Evolutionary conservation across 2,888 invertebrate genomes (phyloP).

Genomic region (Idaea dimidiata): DNA sequence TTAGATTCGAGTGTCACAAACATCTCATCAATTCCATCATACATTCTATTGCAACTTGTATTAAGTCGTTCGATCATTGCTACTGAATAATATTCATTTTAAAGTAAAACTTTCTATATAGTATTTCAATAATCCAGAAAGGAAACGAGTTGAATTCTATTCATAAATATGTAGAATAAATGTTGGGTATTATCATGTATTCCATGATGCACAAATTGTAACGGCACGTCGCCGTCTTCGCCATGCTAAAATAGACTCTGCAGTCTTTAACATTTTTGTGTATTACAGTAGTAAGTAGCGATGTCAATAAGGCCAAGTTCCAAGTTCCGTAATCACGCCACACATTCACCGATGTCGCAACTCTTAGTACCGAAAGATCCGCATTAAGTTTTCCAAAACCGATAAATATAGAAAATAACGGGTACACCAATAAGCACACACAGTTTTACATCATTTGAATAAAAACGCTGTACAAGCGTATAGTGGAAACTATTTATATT

Average conservation of each 20-base stretch:
- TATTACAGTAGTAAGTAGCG: background rate
- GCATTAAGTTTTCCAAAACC: conserved; percentile 42
- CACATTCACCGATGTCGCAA: conserved; percentile 22
- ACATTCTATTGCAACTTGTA: background rate
- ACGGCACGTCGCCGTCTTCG: background rate
- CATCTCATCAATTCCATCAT: too few relatives aligned
- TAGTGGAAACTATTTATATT: conserved; percentile 45
- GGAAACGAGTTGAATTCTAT: background rate
- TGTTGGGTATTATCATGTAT: background rate
- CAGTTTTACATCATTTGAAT: conserved; percentile 40
- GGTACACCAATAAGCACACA: conserved; percentile 38
- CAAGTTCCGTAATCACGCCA: conserved; percentile 15
- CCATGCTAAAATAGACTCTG: background rate
- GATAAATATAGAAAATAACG: conserved; percentile 42
- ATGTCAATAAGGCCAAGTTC: conserved; percentile 1
- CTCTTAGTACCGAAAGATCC: conserved; percentile 27
- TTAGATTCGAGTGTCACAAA: too few relatives aligned
- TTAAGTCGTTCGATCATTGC: background rate
- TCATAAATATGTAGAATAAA: background rate
- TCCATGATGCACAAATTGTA: background rate
- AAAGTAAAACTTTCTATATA: background rate
- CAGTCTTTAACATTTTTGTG: background rate
- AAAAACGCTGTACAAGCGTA: conserved; percentile 41
- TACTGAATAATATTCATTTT: background rate
- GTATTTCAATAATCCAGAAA: background rate